phyloP scores from a whole-genome alignment of 2,797 vertebrate genomes.

The Dermochelys coriacea region DNA sequence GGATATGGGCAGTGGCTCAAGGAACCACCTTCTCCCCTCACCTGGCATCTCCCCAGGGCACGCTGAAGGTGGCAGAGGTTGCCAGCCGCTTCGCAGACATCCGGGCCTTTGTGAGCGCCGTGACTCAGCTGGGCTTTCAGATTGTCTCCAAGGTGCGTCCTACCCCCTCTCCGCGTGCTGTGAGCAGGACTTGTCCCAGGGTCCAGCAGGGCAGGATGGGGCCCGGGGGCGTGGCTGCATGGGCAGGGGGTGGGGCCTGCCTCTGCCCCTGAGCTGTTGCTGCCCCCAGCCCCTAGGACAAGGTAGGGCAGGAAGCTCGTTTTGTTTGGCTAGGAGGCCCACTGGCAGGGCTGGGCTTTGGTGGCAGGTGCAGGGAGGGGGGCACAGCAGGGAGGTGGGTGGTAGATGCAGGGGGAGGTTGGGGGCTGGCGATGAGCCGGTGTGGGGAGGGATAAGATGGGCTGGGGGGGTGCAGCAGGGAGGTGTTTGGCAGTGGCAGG shows the following conservation, averaged over 20 bases:
- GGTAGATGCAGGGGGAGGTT: too few relatives aligned
- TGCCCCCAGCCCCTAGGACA: background rate
- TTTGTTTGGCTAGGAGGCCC: background rate
- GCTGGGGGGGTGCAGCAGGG: too few relatives aligned
- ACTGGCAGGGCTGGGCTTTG: too few relatives aligned
- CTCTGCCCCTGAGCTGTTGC: background rate
- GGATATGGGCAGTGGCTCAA: background rate
- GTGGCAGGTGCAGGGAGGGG: background rate
- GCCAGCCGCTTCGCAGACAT: conserved; percentile 92
- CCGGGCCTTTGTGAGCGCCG: conserved; percentile 80
- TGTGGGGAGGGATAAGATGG: too few relatives aligned
- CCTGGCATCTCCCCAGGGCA: conserved; percentile 80
- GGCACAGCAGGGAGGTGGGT: too few relatives aligned
- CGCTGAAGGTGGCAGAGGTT: conserved; percentile 93
- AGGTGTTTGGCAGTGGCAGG: too few relatives aligned
- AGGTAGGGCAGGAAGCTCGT: background rate
- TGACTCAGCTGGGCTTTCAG: conserved; percentile 90
- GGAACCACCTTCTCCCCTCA: background rate
- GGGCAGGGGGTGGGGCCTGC: too few relatives aligned
- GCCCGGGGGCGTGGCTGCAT: background rate
- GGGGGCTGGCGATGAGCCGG: too few relatives aligned
- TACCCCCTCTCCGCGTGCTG: rapidly evolving
- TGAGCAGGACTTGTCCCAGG: background rate
- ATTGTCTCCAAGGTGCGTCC: conserved; percentile 86
- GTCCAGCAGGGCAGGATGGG: background rate